Conservation (phyloP, 1,140 invertebrate genomes). For the Zaprionus camerounensis region DNA sequence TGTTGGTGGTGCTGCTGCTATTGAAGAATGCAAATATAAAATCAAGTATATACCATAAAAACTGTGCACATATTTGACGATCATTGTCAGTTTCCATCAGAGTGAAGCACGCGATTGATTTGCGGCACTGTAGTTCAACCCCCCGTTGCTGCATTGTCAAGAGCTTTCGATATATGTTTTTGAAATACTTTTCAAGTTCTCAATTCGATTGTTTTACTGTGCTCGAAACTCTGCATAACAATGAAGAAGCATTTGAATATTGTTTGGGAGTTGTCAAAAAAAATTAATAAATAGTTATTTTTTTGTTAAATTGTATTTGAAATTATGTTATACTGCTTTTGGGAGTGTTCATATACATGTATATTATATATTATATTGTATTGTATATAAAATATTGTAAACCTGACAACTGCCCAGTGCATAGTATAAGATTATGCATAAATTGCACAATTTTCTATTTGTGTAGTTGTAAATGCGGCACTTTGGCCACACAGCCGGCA, state of each 20-base stretch:
- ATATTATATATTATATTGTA: too few relatives aligned
- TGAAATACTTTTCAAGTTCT: not conserved
- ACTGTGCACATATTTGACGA: constrained; percentile 28
- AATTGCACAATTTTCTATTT: constrained; percentile 1
- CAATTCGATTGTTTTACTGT: not conserved
- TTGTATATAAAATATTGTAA: too few relatives aligned
- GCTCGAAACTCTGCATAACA: not conserved
- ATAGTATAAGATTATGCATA: not conserved
- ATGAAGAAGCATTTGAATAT: not conserved
- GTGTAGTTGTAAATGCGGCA: constrained; percentile 3
- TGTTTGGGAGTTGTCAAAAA: not conserved
- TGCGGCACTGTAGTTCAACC: too few relatives aligned
- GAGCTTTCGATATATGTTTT: too few relatives aligned
- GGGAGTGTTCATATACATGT: too few relatives aligned
- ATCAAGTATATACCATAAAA: constrained; percentile 40
- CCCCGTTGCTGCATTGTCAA: too few relatives aligned
- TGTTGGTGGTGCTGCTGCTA: constrained; percentile 26
- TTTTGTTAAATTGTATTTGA: too few relatives aligned
- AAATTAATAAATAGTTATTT: too few relatives aligned
- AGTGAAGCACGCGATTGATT: not conserved
- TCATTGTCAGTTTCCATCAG: constrained; percentile 4
- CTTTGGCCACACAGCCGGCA: constrained; percentile 40
- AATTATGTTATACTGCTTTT: too few relatives aligned
- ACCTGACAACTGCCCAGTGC: not conserved
- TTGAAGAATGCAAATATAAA: constrained; percentile 48